Evolutionary conservation across 2,113 vertebrate genomes (phyloP).

Genomic region (Trematomus loennbergii): DNA sequence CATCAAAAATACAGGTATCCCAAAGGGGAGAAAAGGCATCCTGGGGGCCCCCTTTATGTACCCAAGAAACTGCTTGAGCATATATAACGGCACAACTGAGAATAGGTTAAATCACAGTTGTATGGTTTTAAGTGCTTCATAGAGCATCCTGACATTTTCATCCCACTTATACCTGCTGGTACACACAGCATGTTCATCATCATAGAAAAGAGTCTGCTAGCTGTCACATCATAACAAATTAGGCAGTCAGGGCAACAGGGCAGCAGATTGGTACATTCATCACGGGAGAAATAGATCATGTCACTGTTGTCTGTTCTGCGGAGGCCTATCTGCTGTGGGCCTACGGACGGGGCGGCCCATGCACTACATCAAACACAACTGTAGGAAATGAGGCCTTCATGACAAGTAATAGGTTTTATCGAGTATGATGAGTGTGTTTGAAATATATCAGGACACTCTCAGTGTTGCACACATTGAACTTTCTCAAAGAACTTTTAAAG

Average conservation of each 20-base stretch:
- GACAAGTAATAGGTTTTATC: slow-evolving; percentile 77
- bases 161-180: slow-evolving; percentile 67
- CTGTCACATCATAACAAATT: slow-evolving; percentile 80
- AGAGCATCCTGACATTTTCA: slow-evolving; percentile 53
- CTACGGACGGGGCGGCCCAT: slow-evolving; percentile 27
- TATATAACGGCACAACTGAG: background rate
- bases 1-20: background rate
- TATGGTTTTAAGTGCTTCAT: slow-evolving; percentile 36
- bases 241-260: slow-evolving; percentile 79
- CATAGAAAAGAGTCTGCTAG: slow-evolving; percentile 52
- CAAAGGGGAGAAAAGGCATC: background rate
- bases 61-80: background rate
- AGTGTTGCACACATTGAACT: slow-evolving; percentile 24
- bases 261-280: slow-evolving; percentile 82
- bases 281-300: slow-evolving; percentile 82
- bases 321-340: slow-evolving; percentile 69
- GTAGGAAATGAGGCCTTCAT: slow-evolving; percentile 80
- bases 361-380: slow-evolving; percentile 72
- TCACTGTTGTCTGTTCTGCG: slow-evolving; percentile 65
- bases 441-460: slow-evolving; percentile 40
- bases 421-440: slow-evolving; percentile 62
- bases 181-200: slow-evolving; percentile 66
- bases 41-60: background rate
- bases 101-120: background rate
- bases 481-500: slow-evolving; percentile 6